Evolutionary conservation across 2,888 invertebrate genomes (phyloP).

Genomic region (Leptopilina myrica): DNA sequence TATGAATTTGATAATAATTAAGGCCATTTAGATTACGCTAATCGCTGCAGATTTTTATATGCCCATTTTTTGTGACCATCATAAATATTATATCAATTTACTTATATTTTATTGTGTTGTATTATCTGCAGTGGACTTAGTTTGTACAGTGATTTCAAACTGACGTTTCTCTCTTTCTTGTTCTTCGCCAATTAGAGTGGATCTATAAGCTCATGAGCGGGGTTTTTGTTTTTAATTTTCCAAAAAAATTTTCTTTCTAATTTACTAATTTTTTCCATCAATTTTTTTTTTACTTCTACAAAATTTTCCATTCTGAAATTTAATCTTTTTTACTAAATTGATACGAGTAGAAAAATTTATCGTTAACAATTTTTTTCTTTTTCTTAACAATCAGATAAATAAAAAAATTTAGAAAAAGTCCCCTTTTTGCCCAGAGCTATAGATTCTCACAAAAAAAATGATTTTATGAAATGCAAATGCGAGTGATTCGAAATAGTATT

Average conservation of each 20-base stretch:
- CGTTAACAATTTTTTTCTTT: too few species aligned
- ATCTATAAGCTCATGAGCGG: constrained; percentile 67
- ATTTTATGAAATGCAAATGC: constrained; percentile 70
- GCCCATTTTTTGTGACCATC: constrained; percentile 37
- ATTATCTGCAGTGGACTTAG: constrained; percentile 60
- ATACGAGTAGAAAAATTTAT: too few species aligned
- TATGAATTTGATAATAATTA: background rate
- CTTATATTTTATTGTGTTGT: constrained; percentile 1
- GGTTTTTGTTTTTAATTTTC: constrained; percentile 41
- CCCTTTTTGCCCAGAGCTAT: constrained; percentile 11
- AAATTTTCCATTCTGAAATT: too few species aligned
- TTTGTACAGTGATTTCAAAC: constrained; percentile 76
- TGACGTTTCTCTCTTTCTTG: constrained; percentile 67
- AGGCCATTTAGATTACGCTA: constrained; percentile 43
- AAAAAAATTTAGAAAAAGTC: constrained; percentile 8
- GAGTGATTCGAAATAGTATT: constrained; percentile 63
- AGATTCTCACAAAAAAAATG: constrained; percentile 56
- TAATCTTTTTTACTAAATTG: too few species aligned
- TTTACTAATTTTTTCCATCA: background rate
- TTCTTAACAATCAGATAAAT: background rate
- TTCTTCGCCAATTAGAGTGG: constrained; percentile 70
- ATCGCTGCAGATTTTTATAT: constrained; percentile 51
- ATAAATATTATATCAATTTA: background rate
- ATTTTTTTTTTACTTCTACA: too few species aligned
- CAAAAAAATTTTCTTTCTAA: background rate